Evolutionary conservation across 2,888 invertebrate genomes (phyloP).

Genomic region (Slavum lentiscoides): DNA sequence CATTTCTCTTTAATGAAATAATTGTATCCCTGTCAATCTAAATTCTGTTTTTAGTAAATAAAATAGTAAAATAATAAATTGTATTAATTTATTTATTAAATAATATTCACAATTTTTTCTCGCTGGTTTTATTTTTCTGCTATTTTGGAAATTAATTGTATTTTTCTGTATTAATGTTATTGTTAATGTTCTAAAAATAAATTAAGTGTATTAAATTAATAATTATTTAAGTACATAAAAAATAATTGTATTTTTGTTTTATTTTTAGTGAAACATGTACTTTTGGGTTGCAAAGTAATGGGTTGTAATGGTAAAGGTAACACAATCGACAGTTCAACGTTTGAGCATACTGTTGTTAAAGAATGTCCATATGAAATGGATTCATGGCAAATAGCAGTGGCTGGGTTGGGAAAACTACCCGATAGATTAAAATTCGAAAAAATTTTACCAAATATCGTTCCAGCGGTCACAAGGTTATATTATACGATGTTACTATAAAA

Average conservation of each 20-base stretch:
- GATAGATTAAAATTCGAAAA: slow-evolving; percentile 21
- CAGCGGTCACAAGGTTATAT: not conserved
- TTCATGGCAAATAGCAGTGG: slow-evolving; percentile 36
- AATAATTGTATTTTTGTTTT: not conserved
- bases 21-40: too few relatives aligned
- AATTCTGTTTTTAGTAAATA: too few relatives aligned
- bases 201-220: too few relatives aligned
- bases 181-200: not conserved
- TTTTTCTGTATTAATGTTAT: not conserved
- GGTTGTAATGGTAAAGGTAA: slow-evolving; percentile 93
- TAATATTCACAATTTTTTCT: too few relatives aligned
- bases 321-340: slow-evolving; percentile 72
- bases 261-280: slow-evolving; percentile 63
- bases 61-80: too few relatives aligned
- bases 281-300: slow-evolving; percentile 76
- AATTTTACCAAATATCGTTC: too few relatives aligned
- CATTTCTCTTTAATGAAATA: too few relatives aligned
- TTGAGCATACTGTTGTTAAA: not conserved
- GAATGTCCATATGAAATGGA: slow-evolving; percentile 46
- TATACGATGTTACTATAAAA: not conserved
- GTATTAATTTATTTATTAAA: too few relatives aligned
- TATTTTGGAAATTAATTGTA: not conserved
- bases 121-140: too few relatives aligned
- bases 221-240: too few relatives aligned
- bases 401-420: slow-evolving; percentile 23